Conservation (phyloP, 2,797 vertebrate species). For the Sorex maritimensis region DNA sequence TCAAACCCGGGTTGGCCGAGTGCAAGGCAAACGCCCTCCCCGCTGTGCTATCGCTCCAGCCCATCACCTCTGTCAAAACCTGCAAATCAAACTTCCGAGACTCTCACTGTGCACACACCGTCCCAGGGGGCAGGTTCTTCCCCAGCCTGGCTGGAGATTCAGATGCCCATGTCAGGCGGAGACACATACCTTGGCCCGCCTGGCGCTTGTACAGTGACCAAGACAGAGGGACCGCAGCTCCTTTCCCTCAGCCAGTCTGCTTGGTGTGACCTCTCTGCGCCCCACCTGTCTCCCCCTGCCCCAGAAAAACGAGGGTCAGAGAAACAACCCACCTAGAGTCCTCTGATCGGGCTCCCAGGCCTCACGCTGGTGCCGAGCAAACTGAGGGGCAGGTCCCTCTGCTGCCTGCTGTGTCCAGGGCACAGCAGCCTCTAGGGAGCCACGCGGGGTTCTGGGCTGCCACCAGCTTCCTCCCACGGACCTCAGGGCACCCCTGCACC, state of each 20-base stretch:
- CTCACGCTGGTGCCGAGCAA: neutral
- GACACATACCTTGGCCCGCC: neutral
- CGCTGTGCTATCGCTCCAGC: no score
- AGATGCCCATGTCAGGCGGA: neutral
- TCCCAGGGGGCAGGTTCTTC: no score
- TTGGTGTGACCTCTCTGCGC: neutral
- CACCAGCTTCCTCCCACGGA: neutral
- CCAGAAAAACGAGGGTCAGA: neutral
- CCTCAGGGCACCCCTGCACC: neutral
- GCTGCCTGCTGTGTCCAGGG: neutral
- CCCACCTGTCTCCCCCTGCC: neutral
- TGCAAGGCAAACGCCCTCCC: no score
- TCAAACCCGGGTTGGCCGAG: no score
- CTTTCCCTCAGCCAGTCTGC: neutral
- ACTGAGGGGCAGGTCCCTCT: no score
- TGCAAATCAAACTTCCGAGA: neutral
- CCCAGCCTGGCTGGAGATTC: rapidly evolving
- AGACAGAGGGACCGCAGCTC: neutral
- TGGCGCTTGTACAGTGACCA: neutral
- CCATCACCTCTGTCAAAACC: neutral
- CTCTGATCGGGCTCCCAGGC: rapidly evolving
- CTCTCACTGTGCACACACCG: neutral
- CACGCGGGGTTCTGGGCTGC: no score
- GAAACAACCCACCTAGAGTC: neutral
- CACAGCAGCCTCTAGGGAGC: neutral